Evolutionary conservation across 2,888 invertebrate genomes (phyloP).

Genomic region (Pseudococcus viburni): DNA sequence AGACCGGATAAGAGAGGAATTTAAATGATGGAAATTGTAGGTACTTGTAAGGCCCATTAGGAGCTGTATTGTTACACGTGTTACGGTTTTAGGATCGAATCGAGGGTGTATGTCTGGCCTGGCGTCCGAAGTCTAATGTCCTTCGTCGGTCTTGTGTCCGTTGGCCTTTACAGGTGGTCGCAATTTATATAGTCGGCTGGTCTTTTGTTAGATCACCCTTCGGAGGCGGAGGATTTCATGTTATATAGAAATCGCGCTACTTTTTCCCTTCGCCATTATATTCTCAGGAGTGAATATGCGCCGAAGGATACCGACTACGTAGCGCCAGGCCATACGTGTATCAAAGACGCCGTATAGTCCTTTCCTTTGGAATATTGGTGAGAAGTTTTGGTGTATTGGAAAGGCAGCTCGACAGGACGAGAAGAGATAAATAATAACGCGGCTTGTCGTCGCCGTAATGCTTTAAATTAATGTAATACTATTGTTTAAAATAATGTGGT

Average conservation of each 20-base stretch:
- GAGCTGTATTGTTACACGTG: constrained; percentile 9
- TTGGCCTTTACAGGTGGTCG: constrained; percentile 54
- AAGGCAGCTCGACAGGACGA: background rate
- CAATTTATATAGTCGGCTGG: constrained; percentile 42
- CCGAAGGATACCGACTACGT: constrained; percentile 26
- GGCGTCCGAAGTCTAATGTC: constrained; percentile 38
- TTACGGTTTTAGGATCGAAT: background rate
- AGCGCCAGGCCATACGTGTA: constrained; percentile 15
- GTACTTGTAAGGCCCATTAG: background rate
- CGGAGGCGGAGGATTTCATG: background rate
- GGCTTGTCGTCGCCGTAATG: background rate
- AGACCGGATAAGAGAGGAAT: background rate
- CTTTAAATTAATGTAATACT: background rate
- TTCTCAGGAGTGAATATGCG: background rate
- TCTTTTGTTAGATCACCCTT: constrained; percentile 43
- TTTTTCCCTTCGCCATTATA: background rate
- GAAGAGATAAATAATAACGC: constrained; percentile 5
- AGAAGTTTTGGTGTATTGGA: background rate
- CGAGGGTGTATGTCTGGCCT: constrained; percentile 19
- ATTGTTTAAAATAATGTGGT: constrained; percentile 30
- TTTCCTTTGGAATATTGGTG: background rate
- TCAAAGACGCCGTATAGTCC: constrained; percentile 7
- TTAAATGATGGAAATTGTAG: background rate
- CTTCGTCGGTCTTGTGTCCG: constrained; percentile 4
- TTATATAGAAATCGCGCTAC: constrained; percentile 25